Percentiles rank a stretch among this genome's conserved stretches.
Evolutionary conservation across 2,113 vertebrate species (phyloP).

Genomic region (Clarias gariepinus): DNA sequence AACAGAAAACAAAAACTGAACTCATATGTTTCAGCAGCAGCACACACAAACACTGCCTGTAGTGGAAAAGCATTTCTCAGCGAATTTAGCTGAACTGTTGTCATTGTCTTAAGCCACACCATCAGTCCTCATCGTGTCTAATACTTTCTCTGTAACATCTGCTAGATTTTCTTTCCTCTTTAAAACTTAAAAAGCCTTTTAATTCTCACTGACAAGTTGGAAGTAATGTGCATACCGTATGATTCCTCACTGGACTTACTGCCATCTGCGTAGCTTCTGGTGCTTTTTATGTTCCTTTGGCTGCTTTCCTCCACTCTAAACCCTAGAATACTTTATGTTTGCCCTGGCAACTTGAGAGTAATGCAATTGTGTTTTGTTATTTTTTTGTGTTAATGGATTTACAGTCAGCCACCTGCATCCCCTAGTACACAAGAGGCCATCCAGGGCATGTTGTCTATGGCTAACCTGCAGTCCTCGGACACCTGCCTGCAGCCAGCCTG

Average conservation of each 20-base stretch:
- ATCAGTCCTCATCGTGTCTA: neutral
- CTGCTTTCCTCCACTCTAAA: constrained; percentile 45
- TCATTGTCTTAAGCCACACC: constrained; percentile 6
- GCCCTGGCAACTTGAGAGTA: constrained; percentile 58
- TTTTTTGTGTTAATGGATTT: constrained; percentile 69
- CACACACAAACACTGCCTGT: constrained; percentile 6
- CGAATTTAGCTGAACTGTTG: constrained; percentile 4
- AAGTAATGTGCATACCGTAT: neutral
- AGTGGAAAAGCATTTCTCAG: constrained; percentile 28
- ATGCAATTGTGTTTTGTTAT: constrained; percentile 73
- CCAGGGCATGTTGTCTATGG: constrained; percentile 99
- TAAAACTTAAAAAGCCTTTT: constrained; percentile 5
- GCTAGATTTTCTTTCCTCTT: neutral
- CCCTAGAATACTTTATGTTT: constrained; percentile 46
- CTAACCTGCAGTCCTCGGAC: constrained; percentile 94
- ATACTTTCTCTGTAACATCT: constrained; percentile 1
- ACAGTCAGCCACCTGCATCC: constrained; percentile 96
- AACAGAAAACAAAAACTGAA: constrained; percentile 14
- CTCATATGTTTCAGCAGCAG: neutral
- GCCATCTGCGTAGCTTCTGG: constrained; percentile 14
- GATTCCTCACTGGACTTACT: neutral
- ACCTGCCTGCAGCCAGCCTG: constrained; percentile 86
- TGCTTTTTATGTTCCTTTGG: constrained; percentile 9
- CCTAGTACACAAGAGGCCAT: constrained; percentile 99
- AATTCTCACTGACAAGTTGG: neutral